Conservation (phyloP, 2,797 vertebrate genomes). For the Enoplosus armatus region DNA sequence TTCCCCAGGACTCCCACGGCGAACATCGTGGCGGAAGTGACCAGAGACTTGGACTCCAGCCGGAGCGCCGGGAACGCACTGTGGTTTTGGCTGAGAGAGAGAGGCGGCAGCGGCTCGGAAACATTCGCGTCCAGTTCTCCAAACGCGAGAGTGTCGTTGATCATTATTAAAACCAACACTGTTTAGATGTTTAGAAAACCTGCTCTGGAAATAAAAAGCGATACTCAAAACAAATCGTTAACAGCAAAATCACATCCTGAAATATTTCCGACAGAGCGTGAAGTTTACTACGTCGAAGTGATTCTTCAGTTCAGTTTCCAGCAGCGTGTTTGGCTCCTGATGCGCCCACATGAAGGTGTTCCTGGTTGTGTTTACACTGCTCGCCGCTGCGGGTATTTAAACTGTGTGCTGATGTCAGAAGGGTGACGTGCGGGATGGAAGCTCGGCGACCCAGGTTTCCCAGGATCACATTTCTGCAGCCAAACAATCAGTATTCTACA, state of each 20-base stretch:
- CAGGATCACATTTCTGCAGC: slow-evolving; percentile 33
- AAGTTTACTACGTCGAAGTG: background rate
- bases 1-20: slow-evolving; percentile 86
- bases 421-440: slow-evolving; percentile 66
- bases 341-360: slow-evolving; percentile 41
- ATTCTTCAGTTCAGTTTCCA: background rate
- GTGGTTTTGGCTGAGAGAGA: slow-evolving; percentile 58
- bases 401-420: slow-evolving; percentile 73
- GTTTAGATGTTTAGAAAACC: slow-evolving; percentile 18
- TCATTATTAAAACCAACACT: slow-evolving; percentile 54
- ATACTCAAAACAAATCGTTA: background rate
- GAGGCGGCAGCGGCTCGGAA: slow-evolving; percentile 63
- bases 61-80: slow-evolving; percentile 67
- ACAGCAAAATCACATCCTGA: background rate
- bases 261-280: background rate
- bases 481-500: slow-evolving; percentile 16
- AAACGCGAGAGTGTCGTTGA: slow-evolving; percentile 71
- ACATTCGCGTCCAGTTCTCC: slow-evolving; percentile 68
- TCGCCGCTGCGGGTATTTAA: slow-evolving; percentile 71
- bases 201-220: background rate
- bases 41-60: slow-evolving; percentile 82
- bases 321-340: background rate
- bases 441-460: slow-evolving; percentile 31
- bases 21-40: slow-evolving; percentile 87
- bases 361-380: slow-evolving; percentile 40